Evolutionary conservation across 2,797 vertebrate species (phyloP).

Genomic region (Xenops minutus): DNA sequence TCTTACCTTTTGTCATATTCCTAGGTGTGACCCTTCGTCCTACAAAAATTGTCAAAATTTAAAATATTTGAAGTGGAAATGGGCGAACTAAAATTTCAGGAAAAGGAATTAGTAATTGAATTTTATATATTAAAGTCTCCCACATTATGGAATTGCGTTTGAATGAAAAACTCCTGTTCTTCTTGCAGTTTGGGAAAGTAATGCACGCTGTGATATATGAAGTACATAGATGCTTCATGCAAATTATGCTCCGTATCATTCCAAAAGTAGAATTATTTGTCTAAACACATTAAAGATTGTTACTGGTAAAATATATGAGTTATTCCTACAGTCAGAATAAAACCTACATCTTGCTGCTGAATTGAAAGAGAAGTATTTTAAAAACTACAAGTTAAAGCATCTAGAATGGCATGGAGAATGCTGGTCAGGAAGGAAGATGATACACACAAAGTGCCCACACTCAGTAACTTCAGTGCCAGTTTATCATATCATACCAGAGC

Average conservation of each 20-base stretch:
- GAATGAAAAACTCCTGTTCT: neutral
- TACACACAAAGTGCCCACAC: neutral
- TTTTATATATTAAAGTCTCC: neutral
- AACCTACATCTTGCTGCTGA: neutral
- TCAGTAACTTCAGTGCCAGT: slow-evolving; percentile 14
- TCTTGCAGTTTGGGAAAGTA: neutral
- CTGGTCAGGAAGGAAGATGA: neutral
- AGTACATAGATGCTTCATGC: neutral
- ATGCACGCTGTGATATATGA: neutral
- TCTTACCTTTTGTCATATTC: neutral
- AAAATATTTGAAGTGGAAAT: neutral
- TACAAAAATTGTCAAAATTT: neutral
- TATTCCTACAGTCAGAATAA: neutral
- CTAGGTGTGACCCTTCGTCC: neutral
- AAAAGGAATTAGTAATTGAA: neutral
- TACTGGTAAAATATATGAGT: neutral
- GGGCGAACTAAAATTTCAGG: neutral
- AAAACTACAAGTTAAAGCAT: neutral
- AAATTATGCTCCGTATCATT: neutral
- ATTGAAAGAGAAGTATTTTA: neutral
- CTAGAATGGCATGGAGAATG: neutral
- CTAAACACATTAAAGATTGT: neutral
- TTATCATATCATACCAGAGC: neutral
- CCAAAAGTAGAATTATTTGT: neutral
- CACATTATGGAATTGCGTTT: neutral